Evolutionary conservation across 2,113 vertebrate species (phyloP), one percentile per base, ranked within the genome.

Genomic region (Seriola quinqueradiata): DNA sequence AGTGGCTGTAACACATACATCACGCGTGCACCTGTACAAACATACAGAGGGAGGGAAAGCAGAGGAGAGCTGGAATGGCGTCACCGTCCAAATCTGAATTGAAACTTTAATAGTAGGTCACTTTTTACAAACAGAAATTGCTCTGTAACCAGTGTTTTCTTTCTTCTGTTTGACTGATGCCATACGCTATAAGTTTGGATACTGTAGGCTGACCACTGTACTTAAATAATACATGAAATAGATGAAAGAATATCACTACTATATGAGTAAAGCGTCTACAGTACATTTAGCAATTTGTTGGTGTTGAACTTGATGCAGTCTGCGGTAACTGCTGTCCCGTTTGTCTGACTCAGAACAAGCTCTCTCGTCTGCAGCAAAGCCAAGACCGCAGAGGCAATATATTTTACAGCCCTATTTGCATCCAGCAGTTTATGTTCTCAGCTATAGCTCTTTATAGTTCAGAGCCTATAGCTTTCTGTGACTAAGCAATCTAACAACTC

Each of bases 1-100:
- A 86, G 92, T 90, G 85, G 84, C 87, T 89, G 82, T 82, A 86
- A 91, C 88, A 79, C 89, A 92, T 77, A 83, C 91, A 94, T 93
- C 90, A 92, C 59, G 21, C n/a, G 25, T 79, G 88, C 94, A 95
- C 94, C 94, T 95, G 94, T 92, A 92, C 87, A 95, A 95, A 95
- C 92, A 95, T 55, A 87, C 77, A 65, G 77, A 57, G 50, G 70
- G 69, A 84, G 80, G 70, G 81, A 73, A 64, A 50, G 21, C 69
- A 79, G 81, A 76, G 75, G 36, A 81, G 73, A 89, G 74, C 83
- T 74, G 52, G 57, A 73, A 69, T 81, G 65, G 80, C 73, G 81
- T 84, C 77, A 84, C 81, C 68, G 25, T 78, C 71, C 68, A 70
- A 77, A 79, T 77, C 52, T 71, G 52, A 69, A 80, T 63, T 77